A percentile compares a stretch with the other conserved stretches of the same genome.
These are phyloP conservation scores for Netta rufina DNA, from an alignment of 2,797 vertebrate genomes.

Conservation along the genomic window DNA sequence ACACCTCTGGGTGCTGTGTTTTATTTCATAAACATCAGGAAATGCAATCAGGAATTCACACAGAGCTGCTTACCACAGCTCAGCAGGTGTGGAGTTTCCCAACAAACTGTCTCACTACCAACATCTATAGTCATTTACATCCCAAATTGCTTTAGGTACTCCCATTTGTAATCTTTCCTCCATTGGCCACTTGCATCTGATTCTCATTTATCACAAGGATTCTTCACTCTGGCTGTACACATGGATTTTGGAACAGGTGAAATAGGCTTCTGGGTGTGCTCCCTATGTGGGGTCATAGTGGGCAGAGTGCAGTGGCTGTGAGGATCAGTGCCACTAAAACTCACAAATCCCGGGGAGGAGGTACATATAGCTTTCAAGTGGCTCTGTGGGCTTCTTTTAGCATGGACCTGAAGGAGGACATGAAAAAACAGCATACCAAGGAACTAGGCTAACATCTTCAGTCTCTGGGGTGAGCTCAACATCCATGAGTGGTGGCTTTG, in stretches of 20 bases:
- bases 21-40: not conserved
- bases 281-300: rapidly evolving
- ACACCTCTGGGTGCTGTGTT: not conserved
- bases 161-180: not conserved
- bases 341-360: not conserved
- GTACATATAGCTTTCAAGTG: not conserved
- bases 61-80: not conserved
- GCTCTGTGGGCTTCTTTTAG: not conserved
- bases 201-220: not conserved
- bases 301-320: rapidly evolving
- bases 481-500: not conserved
- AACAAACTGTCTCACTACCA: not conserved
- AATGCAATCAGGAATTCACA: not conserved
- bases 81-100: not conserved
- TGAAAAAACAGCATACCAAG: not conserved
- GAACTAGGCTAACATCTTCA: not conserved
- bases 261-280: not conserved
- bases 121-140: not conserved
- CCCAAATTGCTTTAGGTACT: not conserved
- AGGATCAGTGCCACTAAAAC: not conserved
- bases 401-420: not conserved
- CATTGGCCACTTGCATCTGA: not conserved
- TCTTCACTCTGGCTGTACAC: not conserved
- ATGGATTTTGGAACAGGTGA: not conserved
- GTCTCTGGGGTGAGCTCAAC: not conserved